These are phyloP conservation scores for Bergia sp. DNA, from an alignment of 92 coral and sea anemone genomes.

Conservation along the genomic window DNA sequence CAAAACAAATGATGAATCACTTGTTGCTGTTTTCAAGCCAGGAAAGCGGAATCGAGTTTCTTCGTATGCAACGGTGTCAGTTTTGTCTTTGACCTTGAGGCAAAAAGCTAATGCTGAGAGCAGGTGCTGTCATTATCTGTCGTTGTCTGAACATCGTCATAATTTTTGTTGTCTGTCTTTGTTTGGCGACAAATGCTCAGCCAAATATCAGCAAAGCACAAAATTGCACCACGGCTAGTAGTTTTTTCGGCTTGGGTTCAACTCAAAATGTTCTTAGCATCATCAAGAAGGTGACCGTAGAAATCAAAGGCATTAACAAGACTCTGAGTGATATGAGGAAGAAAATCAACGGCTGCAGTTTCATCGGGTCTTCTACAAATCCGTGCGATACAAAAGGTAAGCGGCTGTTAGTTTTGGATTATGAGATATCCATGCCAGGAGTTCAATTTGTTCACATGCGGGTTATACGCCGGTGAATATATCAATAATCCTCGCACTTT, in stretches of 20 bases:
- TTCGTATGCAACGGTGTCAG: not conserved
- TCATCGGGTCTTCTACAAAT: not conserved
- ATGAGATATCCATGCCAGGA: no score
- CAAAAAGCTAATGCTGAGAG: not conserved
- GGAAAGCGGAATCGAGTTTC: not conserved
- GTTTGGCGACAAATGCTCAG: not conserved
- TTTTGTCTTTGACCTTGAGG: not conserved
- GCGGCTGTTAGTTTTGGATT: not conserved
- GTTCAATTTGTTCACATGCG: no score
- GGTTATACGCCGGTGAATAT: no score
- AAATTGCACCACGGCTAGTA: not conserved
- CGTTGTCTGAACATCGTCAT: not conserved
- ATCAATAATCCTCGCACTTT: no score
- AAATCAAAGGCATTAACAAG: slow-evolving; percentile 3
- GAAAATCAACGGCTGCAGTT: slow-evolving; percentile 14
- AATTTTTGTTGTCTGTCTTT: not conserved
- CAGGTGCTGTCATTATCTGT: no score
- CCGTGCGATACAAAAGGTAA: slow-evolving; percentile 20
- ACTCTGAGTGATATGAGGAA: slow-evolving; percentile 17
- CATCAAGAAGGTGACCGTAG: not conserved
- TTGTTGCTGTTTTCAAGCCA: not conserved
- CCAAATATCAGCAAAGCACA: not conserved
- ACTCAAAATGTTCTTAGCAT: slow-evolving; percentile 5
- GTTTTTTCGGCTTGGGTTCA: slow-evolving; percentile 14
- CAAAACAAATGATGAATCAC: not conserved